phyloP scores from a whole-genome alignment of 2,113 vertebrate genomes.

The Carassius auratus region DNA sequence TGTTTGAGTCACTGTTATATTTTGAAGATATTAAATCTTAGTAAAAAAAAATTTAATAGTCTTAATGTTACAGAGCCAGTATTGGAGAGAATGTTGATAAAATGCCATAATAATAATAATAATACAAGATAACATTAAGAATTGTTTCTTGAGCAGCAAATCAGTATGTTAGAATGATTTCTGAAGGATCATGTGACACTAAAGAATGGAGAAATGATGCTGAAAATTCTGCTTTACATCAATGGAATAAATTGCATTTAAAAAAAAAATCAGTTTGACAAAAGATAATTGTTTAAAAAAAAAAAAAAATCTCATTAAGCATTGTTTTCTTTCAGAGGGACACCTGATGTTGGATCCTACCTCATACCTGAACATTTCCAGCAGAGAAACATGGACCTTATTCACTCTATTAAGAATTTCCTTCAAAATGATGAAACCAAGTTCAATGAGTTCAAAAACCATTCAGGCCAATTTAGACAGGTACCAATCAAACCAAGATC shows the following conservation, averaged over 20 bases:
- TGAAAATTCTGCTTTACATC: background rate
- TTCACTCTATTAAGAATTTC: conserved; percentile 89
- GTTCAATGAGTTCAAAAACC: conserved; percentile 93
- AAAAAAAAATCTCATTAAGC: background rate
- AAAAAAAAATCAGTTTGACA: background rate
- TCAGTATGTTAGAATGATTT: too few relatives aligned
- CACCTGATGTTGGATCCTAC: conserved; percentile 74
- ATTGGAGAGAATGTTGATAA: too few relatives aligned
- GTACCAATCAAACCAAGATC: conserved; percentile 66
- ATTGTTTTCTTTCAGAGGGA: conserved; percentile 66
- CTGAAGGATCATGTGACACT: background rate
- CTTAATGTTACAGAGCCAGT: too few relatives aligned
- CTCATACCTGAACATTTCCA: conserved; percentile 91
- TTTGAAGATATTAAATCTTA: background rate
- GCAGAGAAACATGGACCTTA: conserved; percentile 91
- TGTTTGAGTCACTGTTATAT: background rate
- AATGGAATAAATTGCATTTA: background rate
- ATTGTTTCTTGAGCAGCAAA: too few relatives aligned
- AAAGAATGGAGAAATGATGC: background rate
- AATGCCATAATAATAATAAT: too few relatives aligned
- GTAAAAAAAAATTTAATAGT: background rate
- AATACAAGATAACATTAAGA: too few relatives aligned
- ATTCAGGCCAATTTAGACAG: conserved; percentile 96
- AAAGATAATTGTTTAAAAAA: background rate
- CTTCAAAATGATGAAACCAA: conserved; percentile 88